A percentile compares a stretch with the other conserved stretches of the same genome.
Evolutionary conservation across 2,888 invertebrate species (phyloP).

Genomic region (Microctonus hyperodae): DNA sequence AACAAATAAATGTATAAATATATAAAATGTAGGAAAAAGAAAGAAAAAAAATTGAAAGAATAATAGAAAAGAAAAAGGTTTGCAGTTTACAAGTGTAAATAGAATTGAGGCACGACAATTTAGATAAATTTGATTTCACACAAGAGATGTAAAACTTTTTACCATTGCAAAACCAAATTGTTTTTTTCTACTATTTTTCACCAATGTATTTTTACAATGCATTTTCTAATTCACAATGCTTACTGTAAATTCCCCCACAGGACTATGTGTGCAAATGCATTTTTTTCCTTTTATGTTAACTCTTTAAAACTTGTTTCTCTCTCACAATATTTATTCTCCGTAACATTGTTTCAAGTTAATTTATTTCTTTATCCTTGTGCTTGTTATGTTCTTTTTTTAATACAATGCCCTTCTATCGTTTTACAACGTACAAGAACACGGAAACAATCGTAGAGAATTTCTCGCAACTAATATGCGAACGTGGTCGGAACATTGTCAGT

Average conservation of each 20-base stretch:
- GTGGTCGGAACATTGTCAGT: too few species aligned
- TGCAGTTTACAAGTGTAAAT: too few species aligned
- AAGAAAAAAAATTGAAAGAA: not conserved
- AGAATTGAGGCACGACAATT: not conserved
- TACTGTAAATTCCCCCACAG: conserved; percentile 10
- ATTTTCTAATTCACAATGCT: conserved; percentile 5
- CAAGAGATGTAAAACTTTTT: not conserved
- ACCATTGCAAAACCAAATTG: not conserved
- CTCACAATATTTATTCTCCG: not conserved
- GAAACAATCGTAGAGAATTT: not conserved
- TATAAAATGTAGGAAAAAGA: not conserved
- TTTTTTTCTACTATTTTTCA: not conserved
- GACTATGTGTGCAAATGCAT: not conserved
- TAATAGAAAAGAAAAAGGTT: too few species aligned
- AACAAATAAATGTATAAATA: not conserved
- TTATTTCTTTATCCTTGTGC: too few species aligned
- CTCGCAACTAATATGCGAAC: not conserved
- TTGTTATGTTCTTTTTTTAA: too few species aligned
- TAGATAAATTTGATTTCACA: conserved; percentile 4
- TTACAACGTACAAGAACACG: not conserved
- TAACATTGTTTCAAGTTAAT: too few species aligned
- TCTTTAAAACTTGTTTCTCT: not conserved
- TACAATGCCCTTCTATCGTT: too few species aligned
- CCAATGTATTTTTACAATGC: not conserved
- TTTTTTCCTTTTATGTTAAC: not conserved